Evolutionary conservation across 1,140 invertebrate genomes (phyloP), one percentile per base, ranked within the genome.

Genomic region (Zaprionus africanus): DNA sequence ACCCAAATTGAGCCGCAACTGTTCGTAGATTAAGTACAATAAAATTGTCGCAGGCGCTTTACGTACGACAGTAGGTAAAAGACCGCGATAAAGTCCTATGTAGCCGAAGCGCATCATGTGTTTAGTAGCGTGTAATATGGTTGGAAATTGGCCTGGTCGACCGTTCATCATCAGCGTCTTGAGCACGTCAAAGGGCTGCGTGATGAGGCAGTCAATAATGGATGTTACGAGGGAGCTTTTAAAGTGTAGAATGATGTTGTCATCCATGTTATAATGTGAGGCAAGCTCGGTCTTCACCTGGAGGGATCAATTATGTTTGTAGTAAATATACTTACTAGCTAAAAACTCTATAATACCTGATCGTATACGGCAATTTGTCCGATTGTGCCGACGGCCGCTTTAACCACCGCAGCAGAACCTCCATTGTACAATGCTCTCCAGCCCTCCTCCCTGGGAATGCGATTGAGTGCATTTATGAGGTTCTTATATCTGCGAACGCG

Each of bases 301-400:
- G 5, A 46, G 22, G 24, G 11, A 19, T 3, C n/a, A 3, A 26
- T 3, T 19, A 24, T 60, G 19, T 43, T 7, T 17, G n/a, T 9
- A 43, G n/a, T 24, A 26, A n/a, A 12, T 41, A 11, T 15, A 13
- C 26, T 12, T 1, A 34, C 28, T n/a, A 56, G 17, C 13, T 6
- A 5, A 12, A 11, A n/a, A 56, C 1, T 0, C 5, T 54, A 71
- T 24, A 71, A 4, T 7, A 86, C 82, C 93, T 98, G 97, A 93
- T 99, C 99, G 93, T 99, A 99, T 93, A 98, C 96, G 17, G 96
- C 96, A 41, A 99, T 93, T 92, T 99, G 99, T 13, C 98, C 99
- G 70, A 99, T 96, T 7, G 98, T 99, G 95, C 99, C 98, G 13
- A 99, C 93, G 1, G 96, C 94, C 38, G 98, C 98, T 86, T 99